These are phyloP conservation scores for Drosophila quadrilineata DNA, from an alignment of 1,140 invertebrate species.

Conservation along the genomic window DNA sequence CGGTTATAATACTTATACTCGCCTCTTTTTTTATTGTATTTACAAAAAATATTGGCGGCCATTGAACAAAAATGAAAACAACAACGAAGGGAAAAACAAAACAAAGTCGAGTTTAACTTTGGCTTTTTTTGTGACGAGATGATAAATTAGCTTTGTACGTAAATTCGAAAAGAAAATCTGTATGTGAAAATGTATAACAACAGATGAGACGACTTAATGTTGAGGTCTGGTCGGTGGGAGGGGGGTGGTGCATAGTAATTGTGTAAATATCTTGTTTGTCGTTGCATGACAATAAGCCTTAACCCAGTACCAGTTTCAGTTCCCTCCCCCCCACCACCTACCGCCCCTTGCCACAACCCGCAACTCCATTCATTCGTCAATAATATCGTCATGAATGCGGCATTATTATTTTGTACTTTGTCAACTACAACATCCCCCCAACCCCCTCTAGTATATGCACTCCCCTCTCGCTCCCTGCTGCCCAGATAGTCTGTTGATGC, in stretches of 20 bases:
- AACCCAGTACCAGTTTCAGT: too few species aligned
- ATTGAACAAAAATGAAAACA: slow-evolving; percentile 51
- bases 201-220: slow-evolving; percentile 4
- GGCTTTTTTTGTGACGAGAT: slow-evolving; percentile 36
- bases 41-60: slow-evolving; percentile 60
- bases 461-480: too few species aligned
- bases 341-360: neutral
- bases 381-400: slow-evolving; percentile 54
- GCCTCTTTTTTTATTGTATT: slow-evolving; percentile 48
- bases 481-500: slow-evolving; percentile 30
- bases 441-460: too few species aligned
- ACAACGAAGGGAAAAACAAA: neutral
- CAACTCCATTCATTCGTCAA: neutral
- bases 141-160: slow-evolving; percentile 76
- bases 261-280: slow-evolving; percentile 77
- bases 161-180: slow-evolving; percentile 76
- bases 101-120: slow-evolving; percentile 49
- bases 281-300: slow-evolving; percentile 68
- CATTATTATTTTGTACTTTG: slow-evolving; percentile 79
- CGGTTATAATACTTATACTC: slow-evolving; percentile 70
- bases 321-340: too few species aligned
- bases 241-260: slow-evolving; percentile 37
- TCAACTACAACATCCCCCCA: slow-evolving; percentile 54
- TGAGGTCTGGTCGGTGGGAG: neutral
- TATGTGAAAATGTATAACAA: slow-evolving; percentile 55